A percentile compares a stretch with the other conserved stretches of the same genome.
Evolutionary conservation across 1,140 invertebrate species (phyloP).

Genomic region (Propsilocerus akamusi): DNA sequence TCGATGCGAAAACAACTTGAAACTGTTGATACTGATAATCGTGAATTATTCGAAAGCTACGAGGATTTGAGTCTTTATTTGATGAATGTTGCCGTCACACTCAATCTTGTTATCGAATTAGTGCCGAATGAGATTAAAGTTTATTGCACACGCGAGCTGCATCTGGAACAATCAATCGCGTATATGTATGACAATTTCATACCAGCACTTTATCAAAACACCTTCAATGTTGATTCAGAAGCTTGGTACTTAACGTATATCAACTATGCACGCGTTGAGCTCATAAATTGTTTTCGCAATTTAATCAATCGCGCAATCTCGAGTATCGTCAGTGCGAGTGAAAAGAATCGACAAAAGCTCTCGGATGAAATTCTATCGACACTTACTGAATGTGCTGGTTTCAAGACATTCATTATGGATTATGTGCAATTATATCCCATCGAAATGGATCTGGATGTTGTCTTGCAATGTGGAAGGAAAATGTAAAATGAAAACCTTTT

Average conservation of each 20-base stretch:
- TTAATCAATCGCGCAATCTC: slow-evolving; percentile 11
- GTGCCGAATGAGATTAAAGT: slow-evolving; percentile 8
- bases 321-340: slow-evolving; percentile 18
- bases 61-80: slow-evolving; percentile 5
- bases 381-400: slow-evolving; percentile 38
- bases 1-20: slow-evolving; percentile 20
- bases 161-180: slow-evolving; percentile 30
- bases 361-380: slow-evolving; percentile 32
- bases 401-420: slow-evolving; percentile 48
- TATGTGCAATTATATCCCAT: slow-evolving; percentile 43
- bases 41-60: not conserved
- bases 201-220: slow-evolving; percentile 37
- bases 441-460: slow-evolving; percentile 33
- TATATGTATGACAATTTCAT: slow-evolving; percentile 42
- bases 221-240: slow-evolving; percentile 17
- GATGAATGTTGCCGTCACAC: not conserved
- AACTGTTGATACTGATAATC: slow-evolving; percentile 10
- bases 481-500: slow-evolving; percentile 33
- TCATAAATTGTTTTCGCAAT: slow-evolving; percentile 24
- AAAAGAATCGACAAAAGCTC: slow-evolving; percentile 8
- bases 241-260: slow-evolving; percentile 16
- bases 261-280: slow-evolving; percentile 27
- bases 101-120: not conserved
- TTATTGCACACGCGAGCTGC: slow-evolving; percentile 11
- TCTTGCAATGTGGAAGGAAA: slow-evolving; percentile 34